Conservation (phyloP, 1,140 invertebrate genomes). For the Hesperophylax magnus region DNA sequence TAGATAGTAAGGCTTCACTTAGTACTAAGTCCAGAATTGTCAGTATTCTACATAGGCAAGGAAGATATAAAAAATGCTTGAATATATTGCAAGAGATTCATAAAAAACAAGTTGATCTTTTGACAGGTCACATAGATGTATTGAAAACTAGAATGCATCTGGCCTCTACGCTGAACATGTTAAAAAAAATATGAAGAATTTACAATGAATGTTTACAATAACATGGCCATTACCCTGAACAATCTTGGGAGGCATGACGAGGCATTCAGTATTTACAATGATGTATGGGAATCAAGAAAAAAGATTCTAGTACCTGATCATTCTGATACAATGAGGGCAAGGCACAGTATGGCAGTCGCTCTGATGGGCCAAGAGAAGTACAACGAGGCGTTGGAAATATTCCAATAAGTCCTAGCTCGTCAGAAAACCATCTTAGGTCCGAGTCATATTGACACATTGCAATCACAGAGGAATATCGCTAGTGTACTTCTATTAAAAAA, state of each 20-base stretch:
- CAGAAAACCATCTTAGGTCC: too few species aligned
- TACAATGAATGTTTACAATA: background rate
- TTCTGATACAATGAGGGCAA: background rate
- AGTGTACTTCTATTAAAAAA: too few species aligned
- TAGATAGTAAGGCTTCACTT: background rate
- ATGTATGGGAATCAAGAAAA: background rate
- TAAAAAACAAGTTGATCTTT: background rate
- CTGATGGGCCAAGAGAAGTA: background rate
- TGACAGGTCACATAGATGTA: background rate
- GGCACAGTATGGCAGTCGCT: background rate
- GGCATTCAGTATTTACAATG: background rate
- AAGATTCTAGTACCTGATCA: background rate
- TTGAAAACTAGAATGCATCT: background rate
- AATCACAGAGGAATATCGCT: too few species aligned
- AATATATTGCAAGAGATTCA: background rate
- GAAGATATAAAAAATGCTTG: background rate
- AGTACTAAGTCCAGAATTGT: background rate
- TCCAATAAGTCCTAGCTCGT: too few species aligned
- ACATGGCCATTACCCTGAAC: background rate
- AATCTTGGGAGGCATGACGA: background rate
- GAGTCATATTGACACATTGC: too few species aligned
- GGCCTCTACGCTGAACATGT: background rate
- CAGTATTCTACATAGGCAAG: background rate
- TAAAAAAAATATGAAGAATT: background rate
- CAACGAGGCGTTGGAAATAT: too few species aligned